Evolutionary conservation across 2,888 invertebrate genomes (phyloP), one percentile per base, ranked within the genome.

Genomic region (Electrophaes corylata): DNA sequence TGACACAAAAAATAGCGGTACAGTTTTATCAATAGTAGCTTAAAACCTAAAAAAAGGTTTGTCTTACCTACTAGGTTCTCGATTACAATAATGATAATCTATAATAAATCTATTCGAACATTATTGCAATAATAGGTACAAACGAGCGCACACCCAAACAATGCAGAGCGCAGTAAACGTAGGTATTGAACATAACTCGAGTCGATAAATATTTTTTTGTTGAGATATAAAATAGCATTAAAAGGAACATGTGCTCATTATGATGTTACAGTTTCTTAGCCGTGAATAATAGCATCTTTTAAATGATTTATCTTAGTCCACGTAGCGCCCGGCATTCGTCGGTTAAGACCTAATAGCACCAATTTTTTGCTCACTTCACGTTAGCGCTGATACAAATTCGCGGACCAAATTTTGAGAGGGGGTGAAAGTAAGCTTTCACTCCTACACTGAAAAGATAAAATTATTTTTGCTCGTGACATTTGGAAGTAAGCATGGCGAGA

Each of bases 371-470:
- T 35, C 69, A 23, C 57, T 65, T 64, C 78, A 78, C 71, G 76
- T 79, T 76, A 78, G 72, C 76, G 77, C 77, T 82, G 86, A 78
- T 88, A 89, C 85, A 83, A 80, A 84, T 89, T 84, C 78, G 79
- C 82, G 74, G 70, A 71, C 79, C 71, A 71, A 84, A 83, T 84
- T 75, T 76, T 81, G 75, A 65, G 61, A 60, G 70, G 73, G 81
- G 80, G 82, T 80, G 84, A 85, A 86, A 84, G 86, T 83, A 78
- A 73, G 83, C 91, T 89, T 90, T 91, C 91, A 79, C 91, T 86
- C 8, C 8, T 40, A 16, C 70, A 72, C 70, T 72, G 69, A 69
- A 67, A 74, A 78, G 72, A 73, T 73, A 70, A 69, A 71, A 72
- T 67, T 68, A 54, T 71, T 71, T 72, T 64, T 56, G 50, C 64